phyloP scores from a whole-genome alignment of 2,888 invertebrate genomes.

The Mythimna vitellina region DNA sequence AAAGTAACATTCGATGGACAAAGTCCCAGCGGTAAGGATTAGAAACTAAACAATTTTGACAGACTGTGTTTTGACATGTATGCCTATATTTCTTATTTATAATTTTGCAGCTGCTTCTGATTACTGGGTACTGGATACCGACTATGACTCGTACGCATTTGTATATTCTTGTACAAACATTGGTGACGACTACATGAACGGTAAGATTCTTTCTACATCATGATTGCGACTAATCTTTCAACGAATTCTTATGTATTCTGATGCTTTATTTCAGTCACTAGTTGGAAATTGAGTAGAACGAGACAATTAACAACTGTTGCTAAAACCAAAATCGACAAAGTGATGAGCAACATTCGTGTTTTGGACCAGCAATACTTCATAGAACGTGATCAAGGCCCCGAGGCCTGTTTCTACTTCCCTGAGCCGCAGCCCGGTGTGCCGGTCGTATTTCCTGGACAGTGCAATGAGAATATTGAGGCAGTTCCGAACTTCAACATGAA shows the following conservation, averaged over 20 bases:
- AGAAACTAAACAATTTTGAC: background rate
- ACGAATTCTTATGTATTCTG: background rate
- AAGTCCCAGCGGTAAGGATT: conserved; percentile 66
- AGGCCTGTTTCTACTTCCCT: conserved; percentile 81
- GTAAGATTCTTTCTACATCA: conserved; percentile 38
- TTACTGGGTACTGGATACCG: conserved; percentile 84
- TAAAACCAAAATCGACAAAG: conserved; percentile 62
- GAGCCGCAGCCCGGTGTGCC: conserved; percentile 71
- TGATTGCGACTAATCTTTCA: background rate
- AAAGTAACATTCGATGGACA: conserved; percentile 91
- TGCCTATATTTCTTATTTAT: background rate
- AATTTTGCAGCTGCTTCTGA: conserved; percentile 59
- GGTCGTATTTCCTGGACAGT: conserved; percentile 80
- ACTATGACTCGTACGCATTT: conserved; percentile 91
- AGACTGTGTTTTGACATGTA: background rate
- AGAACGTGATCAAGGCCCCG: conserved; percentile 70
- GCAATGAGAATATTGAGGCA: conserved; percentile 72
- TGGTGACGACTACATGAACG: conserved; percentile 63
- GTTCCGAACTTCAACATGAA: conserved; percentile 72
- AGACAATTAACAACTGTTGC: conserved; percentile 65
- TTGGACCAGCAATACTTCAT: conserved; percentile 75
- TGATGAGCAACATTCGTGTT: conserved; percentile 67
- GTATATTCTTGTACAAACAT: conserved; percentile 91
- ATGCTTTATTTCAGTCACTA: conserved; percentile 66
- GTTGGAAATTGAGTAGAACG: conserved; percentile 82